Conservation (phyloP, 2,888 invertebrate species). For the Lottia scabra region DNA sequence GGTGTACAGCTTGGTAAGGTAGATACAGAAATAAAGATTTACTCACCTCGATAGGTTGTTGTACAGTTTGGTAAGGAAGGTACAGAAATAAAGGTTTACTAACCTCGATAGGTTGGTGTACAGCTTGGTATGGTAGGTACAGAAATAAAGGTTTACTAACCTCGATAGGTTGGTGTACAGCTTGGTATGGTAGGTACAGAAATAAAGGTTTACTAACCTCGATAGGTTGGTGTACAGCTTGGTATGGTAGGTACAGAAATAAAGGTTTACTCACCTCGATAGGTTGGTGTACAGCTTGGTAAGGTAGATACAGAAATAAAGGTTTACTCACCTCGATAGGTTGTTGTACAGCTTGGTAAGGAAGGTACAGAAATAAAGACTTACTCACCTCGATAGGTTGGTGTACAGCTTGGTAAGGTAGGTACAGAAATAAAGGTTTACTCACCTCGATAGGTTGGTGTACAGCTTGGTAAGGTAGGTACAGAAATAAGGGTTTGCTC, state of each 20-base stretch:
- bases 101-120: slow-evolving; percentile 73
- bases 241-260: slow-evolving; percentile 87
- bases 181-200: slow-evolving; percentile 51
- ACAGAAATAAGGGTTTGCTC: slow-evolving; percentile 82
- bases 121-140: slow-evolving; percentile 83
- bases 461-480: slow-evolving; percentile 85
- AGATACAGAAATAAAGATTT: slow-evolving; percentile 87
- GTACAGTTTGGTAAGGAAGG: slow-evolving; percentile 86
- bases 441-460: slow-evolving; percentile 71
- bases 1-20: slow-evolving; percentile 85
- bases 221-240: slow-evolving; percentile 78
- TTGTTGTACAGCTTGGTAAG: slow-evolving; percentile 85
- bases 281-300: slow-evolving; percentile 80
- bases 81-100: slow-evolving; percentile 77
- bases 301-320: slow-evolving; percentile 84
- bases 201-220: slow-evolving; percentile 77
- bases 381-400: slow-evolving; percentile 32
- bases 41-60: slow-evolving; percentile 66
- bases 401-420: slow-evolving; percentile 46
- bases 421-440: slow-evolving; percentile 78
- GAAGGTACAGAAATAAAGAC: slow-evolving; percentile 71
- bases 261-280: slow-evolving; percentile 73
- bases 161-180: slow-evolving; percentile 40
- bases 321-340: slow-evolving; percentile 8
- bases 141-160: slow-evolving; percentile 9